Conservation (phyloP, 2,888 invertebrate genomes). For the Callimorpha dominula region DNA sequence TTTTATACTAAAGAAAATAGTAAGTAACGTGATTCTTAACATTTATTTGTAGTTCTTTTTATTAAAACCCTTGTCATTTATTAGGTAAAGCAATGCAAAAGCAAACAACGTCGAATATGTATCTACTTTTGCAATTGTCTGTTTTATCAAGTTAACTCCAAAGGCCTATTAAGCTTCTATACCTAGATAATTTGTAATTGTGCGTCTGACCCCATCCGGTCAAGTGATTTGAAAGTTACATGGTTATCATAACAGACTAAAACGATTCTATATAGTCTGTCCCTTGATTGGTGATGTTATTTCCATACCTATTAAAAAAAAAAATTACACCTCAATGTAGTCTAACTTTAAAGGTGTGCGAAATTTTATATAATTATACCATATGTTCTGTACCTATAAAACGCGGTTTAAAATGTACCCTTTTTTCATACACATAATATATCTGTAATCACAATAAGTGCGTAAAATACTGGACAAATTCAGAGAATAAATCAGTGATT, state of each 20-base stretch:
- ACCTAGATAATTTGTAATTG: neutral
- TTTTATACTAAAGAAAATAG: neutral
- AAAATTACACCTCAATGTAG: too few relatives aligned
- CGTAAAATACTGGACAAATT: slow-evolving; percentile 35
- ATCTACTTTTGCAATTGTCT: neutral
- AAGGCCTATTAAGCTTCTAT: too few relatives aligned
- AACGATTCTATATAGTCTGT: too few relatives aligned
- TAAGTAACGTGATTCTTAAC: neutral
- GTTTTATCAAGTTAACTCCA: neutral
- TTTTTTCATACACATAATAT: too few relatives aligned
- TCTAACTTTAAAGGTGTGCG: too few relatives aligned
- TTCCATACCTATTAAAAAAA: neutral
- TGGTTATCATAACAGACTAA: neutral
- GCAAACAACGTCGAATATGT: neutral
- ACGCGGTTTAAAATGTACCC: slow-evolving; percentile 2
- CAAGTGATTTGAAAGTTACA: neutral
- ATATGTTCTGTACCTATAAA: too few relatives aligned
- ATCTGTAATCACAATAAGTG: slow-evolving; percentile 13
- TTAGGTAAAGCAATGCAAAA: neutral
- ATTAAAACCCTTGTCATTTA: neutral
- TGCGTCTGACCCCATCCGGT: too few relatives aligned
- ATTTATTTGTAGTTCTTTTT: neutral
- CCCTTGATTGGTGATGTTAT: too few relatives aligned
- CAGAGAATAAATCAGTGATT: slow-evolving; percentile 45
- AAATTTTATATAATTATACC: too few relatives aligned